Evolutionary conservation across 2,888 invertebrate species (phyloP).

Genomic region (Lithophane socia): DNA sequence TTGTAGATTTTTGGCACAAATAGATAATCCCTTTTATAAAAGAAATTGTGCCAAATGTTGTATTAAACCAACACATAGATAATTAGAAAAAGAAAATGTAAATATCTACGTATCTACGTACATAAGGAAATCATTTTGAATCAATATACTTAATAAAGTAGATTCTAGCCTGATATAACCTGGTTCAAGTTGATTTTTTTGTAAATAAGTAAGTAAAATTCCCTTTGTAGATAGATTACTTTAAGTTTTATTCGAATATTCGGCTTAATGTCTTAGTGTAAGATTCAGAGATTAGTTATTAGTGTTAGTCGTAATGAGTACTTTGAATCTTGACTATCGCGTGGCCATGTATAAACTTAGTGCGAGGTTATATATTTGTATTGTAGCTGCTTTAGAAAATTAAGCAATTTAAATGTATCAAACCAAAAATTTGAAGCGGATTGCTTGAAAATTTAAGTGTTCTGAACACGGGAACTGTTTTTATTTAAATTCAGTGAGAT

Average conservation of each 20-base stretch:
- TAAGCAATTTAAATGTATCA: slow-evolving; percentile 86
- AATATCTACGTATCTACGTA: slow-evolving; percentile 65
- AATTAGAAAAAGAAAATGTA: slow-evolving; percentile 81
- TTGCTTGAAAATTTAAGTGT: slow-evolving; percentile 90
- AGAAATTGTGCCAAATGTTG: slow-evolving; percentile 76
- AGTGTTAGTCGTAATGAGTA: slow-evolving; percentile 67
- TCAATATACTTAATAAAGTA: slow-evolving; percentile 41
- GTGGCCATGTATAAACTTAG: slow-evolving; percentile 86
- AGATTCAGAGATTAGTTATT: slow-evolving; percentile 73
- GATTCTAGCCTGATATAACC: slow-evolving; percentile 36
- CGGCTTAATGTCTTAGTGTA: slow-evolving; percentile 69
- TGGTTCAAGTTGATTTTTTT: slow-evolving; percentile 63
- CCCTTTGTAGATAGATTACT: slow-evolving; percentile 81
- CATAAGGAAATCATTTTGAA: slow-evolving; percentile 69
- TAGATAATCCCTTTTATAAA: slow-evolving; percentile 62
- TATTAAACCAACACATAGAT: slow-evolving; percentile 76
- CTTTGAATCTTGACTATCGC: slow-evolving; percentile 79
- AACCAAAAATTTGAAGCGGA: slow-evolving; percentile 90
- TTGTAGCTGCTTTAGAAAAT: slow-evolving; percentile 77
- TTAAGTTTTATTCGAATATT: slow-evolving; percentile 62
- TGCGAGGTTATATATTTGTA: slow-evolving; percentile 68
- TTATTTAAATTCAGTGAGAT: slow-evolving; percentile 84
- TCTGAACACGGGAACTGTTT: slow-evolving; percentile 86
- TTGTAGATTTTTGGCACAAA: slow-evolving; percentile 69
- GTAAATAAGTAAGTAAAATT: slow-evolving; percentile 78